Base-by-base conservation (phyloP, 1,140 invertebrate species). In the Doryteuthis pealeii region DNA sequence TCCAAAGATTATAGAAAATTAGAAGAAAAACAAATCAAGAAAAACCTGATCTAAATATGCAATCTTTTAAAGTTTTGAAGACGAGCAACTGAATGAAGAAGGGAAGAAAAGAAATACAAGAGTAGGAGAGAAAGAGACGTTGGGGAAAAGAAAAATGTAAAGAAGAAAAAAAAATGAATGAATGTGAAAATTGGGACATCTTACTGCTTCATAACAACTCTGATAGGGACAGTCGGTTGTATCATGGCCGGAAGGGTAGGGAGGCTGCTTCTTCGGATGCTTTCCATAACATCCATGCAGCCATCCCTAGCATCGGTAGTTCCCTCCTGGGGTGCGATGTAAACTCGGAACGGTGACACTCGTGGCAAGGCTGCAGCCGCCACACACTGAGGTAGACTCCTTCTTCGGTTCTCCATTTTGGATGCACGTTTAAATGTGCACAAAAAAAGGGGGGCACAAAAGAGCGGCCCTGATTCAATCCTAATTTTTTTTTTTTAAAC, bases 171-270 rank as follows among this genome's bases (percentile, higher is more conserved):
- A 10, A 40, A 40, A 40, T 40, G 10, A 40, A 28, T 58, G 26
- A 62, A 62, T 62, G 54, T 15, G 18, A n/a, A 62, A 15, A 22
- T 5, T 15, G 18, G 5, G 18, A 15, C 22, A 62, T 22, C 54
- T 62, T 62, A 62, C 54, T 62, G 54, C 54, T 62, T 62, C 54
- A 62, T 62, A 62, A 62, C 54, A 62, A 62, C 54, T 18, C 54
- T 12, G 18, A 62, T 62, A 62, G 54, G 54, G 54, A 62, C 54
- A 14, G 54, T n/a, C 6, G 54, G 54, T 62, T 22, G 54, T 14
- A 62, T 28, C 54, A 62, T n/a, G 54, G 54, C 5, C 6, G 54
- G 54, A 2, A 62, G 54, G 5, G 54, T 6, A 12, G 54, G 54
- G 22, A 62, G 18, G 18, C 54, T 62, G 54, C 54, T 62, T 22